Conservation (phyloP, 2,888 invertebrate genomes). For the Eristalis arbustorum region DNA sequence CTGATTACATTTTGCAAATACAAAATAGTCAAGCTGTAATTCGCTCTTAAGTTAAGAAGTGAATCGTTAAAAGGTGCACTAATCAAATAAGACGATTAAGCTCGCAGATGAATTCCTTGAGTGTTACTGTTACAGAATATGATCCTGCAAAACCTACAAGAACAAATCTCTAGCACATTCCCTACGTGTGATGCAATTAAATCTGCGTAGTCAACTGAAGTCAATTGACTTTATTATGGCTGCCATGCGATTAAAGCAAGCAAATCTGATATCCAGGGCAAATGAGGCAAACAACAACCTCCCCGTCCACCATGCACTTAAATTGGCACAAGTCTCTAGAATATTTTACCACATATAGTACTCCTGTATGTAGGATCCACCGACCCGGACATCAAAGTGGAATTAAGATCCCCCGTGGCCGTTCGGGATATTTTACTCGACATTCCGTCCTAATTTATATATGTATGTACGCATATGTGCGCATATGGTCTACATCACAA, state of each 20-base stretch:
- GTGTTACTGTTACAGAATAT: no score
- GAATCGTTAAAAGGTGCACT: no score
- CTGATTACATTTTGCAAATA: no score
- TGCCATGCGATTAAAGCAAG: neutral
- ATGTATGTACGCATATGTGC: no score
- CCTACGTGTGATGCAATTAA: neutral
- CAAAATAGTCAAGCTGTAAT: no score
- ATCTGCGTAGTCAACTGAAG: neutral
- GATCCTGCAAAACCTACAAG: no score
- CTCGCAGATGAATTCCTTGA: no score
- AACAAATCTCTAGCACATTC: neutral
- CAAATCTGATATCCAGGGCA: neutral
- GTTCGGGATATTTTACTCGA: neutral
- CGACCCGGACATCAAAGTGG: neutral
- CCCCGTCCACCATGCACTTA: neutral
- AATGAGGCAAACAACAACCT: neutral
- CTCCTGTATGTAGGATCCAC: neutral
- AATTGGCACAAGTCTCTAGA: neutral
- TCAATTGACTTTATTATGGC: neutral
- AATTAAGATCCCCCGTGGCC: neutral
- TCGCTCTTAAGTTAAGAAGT: no score
- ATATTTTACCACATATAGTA: neutral
- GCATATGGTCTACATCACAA: neutral
- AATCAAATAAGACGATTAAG: no score
- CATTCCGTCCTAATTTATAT: neutral